phyloP scores from a whole-genome alignment of 2,113 vertebrate species.

The Indicator maculatus region DNA sequence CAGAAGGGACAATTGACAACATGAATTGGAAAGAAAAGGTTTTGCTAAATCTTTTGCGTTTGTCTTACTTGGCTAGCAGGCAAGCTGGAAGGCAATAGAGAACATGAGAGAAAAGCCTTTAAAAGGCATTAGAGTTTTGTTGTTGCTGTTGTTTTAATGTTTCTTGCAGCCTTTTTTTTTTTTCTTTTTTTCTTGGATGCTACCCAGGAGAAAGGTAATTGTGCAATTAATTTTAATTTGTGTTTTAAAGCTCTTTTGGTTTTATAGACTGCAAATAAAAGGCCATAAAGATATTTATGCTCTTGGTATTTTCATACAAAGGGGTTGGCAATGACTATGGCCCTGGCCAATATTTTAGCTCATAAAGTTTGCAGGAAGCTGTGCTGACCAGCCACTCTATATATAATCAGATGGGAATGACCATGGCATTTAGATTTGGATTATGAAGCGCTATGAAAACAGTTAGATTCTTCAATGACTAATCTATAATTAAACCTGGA shows the following conservation, averaged over 20 bases:
- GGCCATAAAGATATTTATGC: constrained; percentile 28
- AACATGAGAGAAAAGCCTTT: neutral
- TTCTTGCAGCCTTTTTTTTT: neutral
- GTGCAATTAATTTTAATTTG: constrained; percentile 49
- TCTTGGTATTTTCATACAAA: neutral
- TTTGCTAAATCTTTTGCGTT: neutral
- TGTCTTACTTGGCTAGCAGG: neutral
- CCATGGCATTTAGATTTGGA: neutral
- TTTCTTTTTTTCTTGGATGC: neutral
- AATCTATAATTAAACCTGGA: neutral
- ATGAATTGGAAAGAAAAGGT: neutral
- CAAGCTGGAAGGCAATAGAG: neutral
- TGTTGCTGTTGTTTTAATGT: neutral
- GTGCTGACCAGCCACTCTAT: neutral
- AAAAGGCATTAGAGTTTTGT: neutral
- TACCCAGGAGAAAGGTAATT: neutral
- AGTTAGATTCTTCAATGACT: neutral
- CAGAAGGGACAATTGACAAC: neutral
- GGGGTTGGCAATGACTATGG: neutral
- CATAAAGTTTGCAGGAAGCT: neutral
- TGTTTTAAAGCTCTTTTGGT: neutral
- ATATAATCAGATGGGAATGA: neutral
- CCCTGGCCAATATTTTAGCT: constrained; percentile 2
- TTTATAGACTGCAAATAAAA: constrained; percentile 48
- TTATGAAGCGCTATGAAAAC: neutral